Conservation (phyloP, 2,113 vertebrate species). For the Chinchilla lanigera region DNA sequence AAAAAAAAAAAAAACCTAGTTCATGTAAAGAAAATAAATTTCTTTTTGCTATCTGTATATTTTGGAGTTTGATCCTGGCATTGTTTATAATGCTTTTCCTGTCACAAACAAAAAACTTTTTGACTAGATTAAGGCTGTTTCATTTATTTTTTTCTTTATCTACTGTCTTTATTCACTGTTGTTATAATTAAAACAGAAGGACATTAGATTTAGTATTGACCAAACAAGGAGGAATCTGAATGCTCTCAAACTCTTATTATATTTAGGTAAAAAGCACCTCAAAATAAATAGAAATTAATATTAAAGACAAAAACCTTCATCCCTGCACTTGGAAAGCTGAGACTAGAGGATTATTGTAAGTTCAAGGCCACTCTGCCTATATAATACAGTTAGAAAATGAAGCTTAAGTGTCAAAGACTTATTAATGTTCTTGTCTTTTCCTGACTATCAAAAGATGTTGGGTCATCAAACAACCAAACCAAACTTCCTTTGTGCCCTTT, state of each 20-base stretch:
- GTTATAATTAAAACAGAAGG: background rate
- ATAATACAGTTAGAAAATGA: background rate
- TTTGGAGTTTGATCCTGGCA: conserved; percentile 7
- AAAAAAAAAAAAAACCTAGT: background rate
- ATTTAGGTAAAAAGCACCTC: background rate
- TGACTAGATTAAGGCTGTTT: background rate
- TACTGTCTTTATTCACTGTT: background rate
- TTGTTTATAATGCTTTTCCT: background rate
- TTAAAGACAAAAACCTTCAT: background rate
- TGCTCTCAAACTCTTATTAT: background rate
- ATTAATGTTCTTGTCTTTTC: background rate
- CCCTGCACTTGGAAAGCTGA: background rate
- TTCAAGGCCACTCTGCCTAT: background rate
- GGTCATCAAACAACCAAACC: background rate
- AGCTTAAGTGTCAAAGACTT: background rate
- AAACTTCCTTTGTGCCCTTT: background rate
- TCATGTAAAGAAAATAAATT: background rate
- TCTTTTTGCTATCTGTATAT: background rate
- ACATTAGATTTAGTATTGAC: background rate
- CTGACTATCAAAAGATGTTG: background rate
- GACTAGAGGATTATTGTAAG: background rate
- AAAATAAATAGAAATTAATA: background rate
- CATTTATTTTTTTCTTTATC: background rate
- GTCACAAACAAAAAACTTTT: background rate
- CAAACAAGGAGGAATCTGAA: background rate